Base-by-base conservation (phyloP, 2,888 invertebrate genomes). In the Amphipyra berbera region DNA sequence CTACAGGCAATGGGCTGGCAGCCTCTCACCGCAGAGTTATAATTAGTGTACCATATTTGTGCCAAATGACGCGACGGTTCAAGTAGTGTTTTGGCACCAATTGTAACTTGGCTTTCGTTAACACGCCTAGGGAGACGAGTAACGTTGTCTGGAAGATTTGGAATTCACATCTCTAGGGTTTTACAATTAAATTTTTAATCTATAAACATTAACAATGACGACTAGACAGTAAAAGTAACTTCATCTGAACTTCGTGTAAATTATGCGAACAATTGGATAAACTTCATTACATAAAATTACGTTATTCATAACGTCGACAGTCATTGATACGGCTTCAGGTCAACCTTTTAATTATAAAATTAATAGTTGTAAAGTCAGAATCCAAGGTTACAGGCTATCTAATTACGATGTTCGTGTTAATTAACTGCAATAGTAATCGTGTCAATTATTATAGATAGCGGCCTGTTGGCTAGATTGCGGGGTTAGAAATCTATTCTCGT, bases 341-440 rank as follows among this genome's bases (percentile, higher is more conserved):
- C 21, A 71, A 44, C 47, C 14, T 75, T 54, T 69, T 47, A 48
- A 56, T 76, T 48, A 54, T 42, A 55, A 57, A 59, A 47, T 55
- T 37, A 30, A 46, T 53, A 35, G 45, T 70, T 45, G 9, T 56
- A 72, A 57, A 49, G 57, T 53, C 14, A 62, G 49, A 30, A 27
- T 12, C 6, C 44, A 72, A 72, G 72, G 70, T 69, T 42, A 15
- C 14, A 53, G 45, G 76, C 38, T 55, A 72, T 56, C 55, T 71
- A 21, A 71, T 71, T 59, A 59, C 48, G 67, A 50, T 37, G 56
- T 21, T 45, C 27, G 27, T 21, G 46, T 30, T 71, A 76, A 69
- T 75, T 64, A 64, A 40, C 9, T 14, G 41, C 38, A 70, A 12
- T 37, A 62, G 35, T 70, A 62, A 57, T 61, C 38, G 57, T 50